Conservation (phyloP, 2,888 invertebrate genomes). For the Sinelater perroti region DNA sequence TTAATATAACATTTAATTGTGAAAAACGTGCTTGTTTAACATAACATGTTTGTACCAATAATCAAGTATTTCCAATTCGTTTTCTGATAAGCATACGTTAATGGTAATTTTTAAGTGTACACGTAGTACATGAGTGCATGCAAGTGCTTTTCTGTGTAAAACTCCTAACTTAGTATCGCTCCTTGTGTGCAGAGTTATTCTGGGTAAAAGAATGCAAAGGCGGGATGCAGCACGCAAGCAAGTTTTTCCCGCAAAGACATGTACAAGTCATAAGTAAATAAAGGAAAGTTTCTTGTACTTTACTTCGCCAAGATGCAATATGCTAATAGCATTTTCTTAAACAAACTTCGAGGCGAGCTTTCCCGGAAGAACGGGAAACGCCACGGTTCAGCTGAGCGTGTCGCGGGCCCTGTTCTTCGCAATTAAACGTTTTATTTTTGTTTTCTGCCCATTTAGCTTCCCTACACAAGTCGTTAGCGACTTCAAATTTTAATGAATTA, state of each 20-base stretch:
- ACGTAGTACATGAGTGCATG: too few species aligned
- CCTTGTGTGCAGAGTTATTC: slow-evolving; percentile 2
- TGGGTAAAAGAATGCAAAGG: slow-evolving; percentile 1
- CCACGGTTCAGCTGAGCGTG: slow-evolving; percentile 22
- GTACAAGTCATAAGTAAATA: slow-evolving; percentile 45
- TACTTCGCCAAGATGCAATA: slow-evolving; percentile 35
- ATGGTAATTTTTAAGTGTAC: too few species aligned
- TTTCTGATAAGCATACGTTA: too few species aligned
- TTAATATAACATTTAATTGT: too few species aligned
- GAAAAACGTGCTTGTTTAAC: too few species aligned
- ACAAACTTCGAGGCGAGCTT: slow-evolving; percentile 32
- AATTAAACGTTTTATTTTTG: slow-evolving; percentile 28
- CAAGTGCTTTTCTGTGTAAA: slow-evolving; percentile 22
- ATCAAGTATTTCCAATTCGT: too few species aligned
- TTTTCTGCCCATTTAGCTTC: slow-evolving; percentile 23
- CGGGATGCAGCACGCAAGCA: slow-evolving; percentile 8
- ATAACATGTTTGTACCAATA: too few species aligned
- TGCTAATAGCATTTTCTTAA: slow-evolving; percentile 37
- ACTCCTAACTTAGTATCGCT: slow-evolving; percentile 9
- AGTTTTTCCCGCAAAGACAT: slow-evolving; percentile 41
- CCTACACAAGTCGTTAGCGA: slow-evolving; percentile 21
- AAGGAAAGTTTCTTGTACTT: slow-evolving; percentile 36
- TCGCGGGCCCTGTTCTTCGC: slow-evolving; percentile 19
- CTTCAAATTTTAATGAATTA: slow-evolving; percentile 20
- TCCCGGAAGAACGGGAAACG: slow-evolving; percentile 26